A percentile compares a stretch with the other conserved stretches of the same genome.
Conservation (phyloP, 2,888 invertebrate genomes). For the Pocota personata region DNA sequence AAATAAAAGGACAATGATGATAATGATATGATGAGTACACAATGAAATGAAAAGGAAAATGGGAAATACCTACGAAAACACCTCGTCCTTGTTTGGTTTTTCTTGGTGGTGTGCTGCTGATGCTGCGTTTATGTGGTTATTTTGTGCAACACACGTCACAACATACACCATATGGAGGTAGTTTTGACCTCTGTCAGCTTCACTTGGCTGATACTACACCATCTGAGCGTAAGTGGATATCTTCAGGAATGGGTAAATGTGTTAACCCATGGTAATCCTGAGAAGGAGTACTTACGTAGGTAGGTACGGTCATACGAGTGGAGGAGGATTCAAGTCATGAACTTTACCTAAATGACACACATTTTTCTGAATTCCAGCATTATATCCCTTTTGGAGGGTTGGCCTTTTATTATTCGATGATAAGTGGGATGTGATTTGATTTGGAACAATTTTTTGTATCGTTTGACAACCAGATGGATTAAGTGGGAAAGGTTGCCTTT, state of each 20-base stretch:
- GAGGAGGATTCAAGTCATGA: slow-evolving; percentile 15
- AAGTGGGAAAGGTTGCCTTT: neutral
- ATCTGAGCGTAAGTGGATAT: slow-evolving; percentile 39
- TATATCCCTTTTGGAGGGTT: neutral
- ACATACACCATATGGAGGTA: slow-evolving; percentile 15
- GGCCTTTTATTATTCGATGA: slow-evolving; percentile 3
- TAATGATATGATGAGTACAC: slow-evolving; percentile 59
- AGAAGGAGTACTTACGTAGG: neutral
- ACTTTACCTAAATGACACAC: slow-evolving; percentile 28
- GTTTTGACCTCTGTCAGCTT: slow-evolving; percentile 41
- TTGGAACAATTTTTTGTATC: neutral
- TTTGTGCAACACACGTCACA: slow-evolving; percentile 22
- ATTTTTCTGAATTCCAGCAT: slow-evolving; percentile 10
- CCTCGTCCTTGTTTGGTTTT: slow-evolving; percentile 12
- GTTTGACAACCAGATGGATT: neutral
- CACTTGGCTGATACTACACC: slow-evolving; percentile 15
- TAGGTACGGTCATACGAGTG: neutral
- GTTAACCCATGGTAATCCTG: slow-evolving; percentile 4
- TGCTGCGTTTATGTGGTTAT: slow-evolving; percentile 19
- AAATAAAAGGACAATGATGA: slow-evolving; percentile 48
- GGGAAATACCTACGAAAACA: slow-evolving; percentile 36
- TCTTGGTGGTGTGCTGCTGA: neutral
- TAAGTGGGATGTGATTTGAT: neutral
- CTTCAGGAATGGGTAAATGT: slow-evolving; percentile 22
- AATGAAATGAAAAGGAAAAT: slow-evolving; percentile 66